A percentile compares a stretch with the other conserved stretches of the same genome.
These are phyloP conservation scores for Rapana venosa DNA, from an alignment of 2,888 invertebrate species.

Conservation along the genomic window DNA sequence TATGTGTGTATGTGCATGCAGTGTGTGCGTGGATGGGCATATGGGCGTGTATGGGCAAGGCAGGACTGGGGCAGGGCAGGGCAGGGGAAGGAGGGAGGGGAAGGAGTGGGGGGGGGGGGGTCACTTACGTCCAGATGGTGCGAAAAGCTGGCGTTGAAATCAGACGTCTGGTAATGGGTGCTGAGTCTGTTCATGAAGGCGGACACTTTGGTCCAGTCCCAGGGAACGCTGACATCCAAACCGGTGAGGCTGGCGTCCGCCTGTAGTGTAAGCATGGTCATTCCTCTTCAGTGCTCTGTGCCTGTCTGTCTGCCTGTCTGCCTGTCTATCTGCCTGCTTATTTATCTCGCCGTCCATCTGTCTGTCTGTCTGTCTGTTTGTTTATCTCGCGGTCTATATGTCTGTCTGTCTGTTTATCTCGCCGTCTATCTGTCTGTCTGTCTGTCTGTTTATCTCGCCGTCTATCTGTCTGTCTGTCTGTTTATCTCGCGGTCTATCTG, in stretches of 20 bases:
- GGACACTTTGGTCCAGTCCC: conserved; percentile 53
- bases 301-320: neutral
- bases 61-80: no score
- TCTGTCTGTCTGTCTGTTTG: neutral
- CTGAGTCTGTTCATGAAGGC: conserved; percentile 56
- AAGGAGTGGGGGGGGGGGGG: neutral
- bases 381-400: neutral
- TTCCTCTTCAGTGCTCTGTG: no score
- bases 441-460: no score
- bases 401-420: neutral
- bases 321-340: neutral
- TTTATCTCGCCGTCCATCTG: neutral
- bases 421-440: no score
- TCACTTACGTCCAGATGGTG: conserved; percentile 65
- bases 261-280: neutral
- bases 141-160: conserved; percentile 56
- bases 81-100: neutral
- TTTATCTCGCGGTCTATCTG: no score
- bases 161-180: conserved; percentile 55
- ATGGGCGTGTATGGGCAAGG: no score
- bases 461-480: no score
- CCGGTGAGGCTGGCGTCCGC: neutral
- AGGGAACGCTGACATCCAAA: conserved; percentile 54
- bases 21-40: no score
- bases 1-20: no score